Evolutionary conservation across 2,113 vertebrate species (phyloP).

Genomic region (rat (Rattus norvegicus)): DNA sequence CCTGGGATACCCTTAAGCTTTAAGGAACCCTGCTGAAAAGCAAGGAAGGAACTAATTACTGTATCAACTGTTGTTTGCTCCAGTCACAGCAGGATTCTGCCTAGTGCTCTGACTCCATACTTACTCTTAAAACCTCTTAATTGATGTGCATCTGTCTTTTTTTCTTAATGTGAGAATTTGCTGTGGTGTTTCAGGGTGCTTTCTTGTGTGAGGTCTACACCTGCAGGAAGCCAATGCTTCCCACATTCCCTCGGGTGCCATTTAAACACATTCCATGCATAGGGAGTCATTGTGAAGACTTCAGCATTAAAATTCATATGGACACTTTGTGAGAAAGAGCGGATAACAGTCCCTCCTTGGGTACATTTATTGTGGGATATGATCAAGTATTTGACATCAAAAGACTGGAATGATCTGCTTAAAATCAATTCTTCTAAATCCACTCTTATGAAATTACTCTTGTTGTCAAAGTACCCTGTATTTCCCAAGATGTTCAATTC

Average conservation of each 20-base stretch:
- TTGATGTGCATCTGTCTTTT: neutral
- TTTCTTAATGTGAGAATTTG: neutral
- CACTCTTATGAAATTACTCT: constrained; percentile 84
- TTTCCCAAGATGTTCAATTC: constrained; percentile 76
- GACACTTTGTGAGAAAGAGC: neutral
- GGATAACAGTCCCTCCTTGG: constrained; percentile 44
- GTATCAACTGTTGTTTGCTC: neutral
- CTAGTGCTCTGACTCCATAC: neutral
- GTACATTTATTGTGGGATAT: neutral
- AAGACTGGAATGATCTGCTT: constrained; percentile 82
- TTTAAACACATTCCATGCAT: constrained; percentile 18
- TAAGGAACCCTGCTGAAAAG: neutral
- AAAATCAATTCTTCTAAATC: constrained; percentile 84
- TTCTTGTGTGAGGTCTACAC: neutral
- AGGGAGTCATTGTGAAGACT: neutral
- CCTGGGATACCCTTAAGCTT: accelerated
- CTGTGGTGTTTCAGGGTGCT: neutral
- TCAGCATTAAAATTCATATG: constrained; percentile 44
- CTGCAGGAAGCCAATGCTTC: neutral
- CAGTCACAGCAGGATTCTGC: neutral
- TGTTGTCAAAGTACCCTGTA: constrained; percentile 78
- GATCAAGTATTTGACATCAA: constrained; percentile 80
- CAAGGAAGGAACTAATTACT: neutral
- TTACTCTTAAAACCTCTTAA: neutral
- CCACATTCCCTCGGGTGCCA: neutral